These are phyloP conservation scores for Cepaea nemoralis DNA, from an alignment of 1,140 invertebrate species.

Conservation along the genomic window DNA sequence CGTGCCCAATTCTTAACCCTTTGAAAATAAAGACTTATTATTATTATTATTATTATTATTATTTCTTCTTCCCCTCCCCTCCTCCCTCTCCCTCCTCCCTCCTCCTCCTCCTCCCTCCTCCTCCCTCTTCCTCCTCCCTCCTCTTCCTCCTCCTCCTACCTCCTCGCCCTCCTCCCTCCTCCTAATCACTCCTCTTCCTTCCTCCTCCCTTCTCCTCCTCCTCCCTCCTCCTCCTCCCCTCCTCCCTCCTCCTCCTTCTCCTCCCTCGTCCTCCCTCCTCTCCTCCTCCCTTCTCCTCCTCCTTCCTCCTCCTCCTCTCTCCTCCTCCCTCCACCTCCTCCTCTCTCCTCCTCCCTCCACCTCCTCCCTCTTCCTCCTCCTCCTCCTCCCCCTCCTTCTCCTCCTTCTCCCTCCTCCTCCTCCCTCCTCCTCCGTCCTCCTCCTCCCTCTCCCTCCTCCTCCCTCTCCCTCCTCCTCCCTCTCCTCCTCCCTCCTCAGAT, in stretches of 20 bases:
- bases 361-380: background rate
- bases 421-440: too few relatives aligned
- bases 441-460: background rate
- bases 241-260: background rate
- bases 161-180: too few relatives aligned
- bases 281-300: background rate
- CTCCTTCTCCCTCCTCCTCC: background rate
- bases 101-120: background rate
- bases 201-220: constrained; percentile 31
- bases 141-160: background rate
- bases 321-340: too few relatives aligned
- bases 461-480: constrained; percentile 35
- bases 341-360: background rate
- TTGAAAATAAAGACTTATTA: too few relatives aligned
- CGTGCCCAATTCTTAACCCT: too few relatives aligned
- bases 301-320: background rate
- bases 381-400: background rate
- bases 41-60: background rate
- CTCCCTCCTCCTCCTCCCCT: background rate
- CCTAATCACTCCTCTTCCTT: too few relatives aligned
- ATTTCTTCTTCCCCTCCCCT: background rate
- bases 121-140: background rate
- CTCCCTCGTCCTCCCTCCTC: too few relatives aligned
- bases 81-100: background rate
- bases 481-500: too few relatives aligned